Evolutionary conservation across 2,797 vertebrate genomes (phyloP).

Genomic region (Carapus acus): DNA sequence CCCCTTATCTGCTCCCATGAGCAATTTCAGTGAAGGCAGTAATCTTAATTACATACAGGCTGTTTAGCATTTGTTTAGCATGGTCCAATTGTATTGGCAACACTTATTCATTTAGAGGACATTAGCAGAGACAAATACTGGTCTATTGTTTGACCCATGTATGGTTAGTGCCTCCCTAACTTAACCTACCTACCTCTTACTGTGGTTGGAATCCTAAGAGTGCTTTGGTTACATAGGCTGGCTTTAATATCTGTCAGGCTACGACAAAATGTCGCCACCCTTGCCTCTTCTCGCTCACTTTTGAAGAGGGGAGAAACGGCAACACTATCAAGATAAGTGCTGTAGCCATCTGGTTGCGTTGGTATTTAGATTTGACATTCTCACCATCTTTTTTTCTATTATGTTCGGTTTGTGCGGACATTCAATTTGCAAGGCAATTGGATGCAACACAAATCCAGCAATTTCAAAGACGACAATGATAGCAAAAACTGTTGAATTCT

Average conservation of each 20-base stretch:
- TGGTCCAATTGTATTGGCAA: too few species aligned
- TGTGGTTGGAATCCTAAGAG: neutral
- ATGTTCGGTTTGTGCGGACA: conserved; percentile 34
- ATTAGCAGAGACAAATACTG: too few species aligned
- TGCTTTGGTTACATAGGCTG: neutral
- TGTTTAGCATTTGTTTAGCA: too few species aligned
- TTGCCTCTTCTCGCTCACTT: conserved; percentile 1
- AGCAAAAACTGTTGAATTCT: too few species aligned
- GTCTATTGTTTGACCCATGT: too few species aligned
- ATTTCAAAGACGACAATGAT: too few species aligned
- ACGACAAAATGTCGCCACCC: neutral
- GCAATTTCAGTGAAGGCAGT: too few species aligned
- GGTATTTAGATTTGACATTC: conserved; percentile 47
- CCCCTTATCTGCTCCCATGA: too few species aligned
- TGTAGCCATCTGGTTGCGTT: conserved; percentile 17
- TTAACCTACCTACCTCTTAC: too few species aligned
- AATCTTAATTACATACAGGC: too few species aligned
- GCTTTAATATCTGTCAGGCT: neutral
- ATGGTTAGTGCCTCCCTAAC: too few species aligned
- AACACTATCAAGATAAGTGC: conserved; percentile 3
- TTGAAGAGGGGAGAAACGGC: neutral
- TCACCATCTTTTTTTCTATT: conserved; percentile 11
- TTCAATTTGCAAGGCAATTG: conserved; percentile 36
- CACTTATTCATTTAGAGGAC: too few species aligned
- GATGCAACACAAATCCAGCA: neutral